These are phyloP conservation scores for Tadarida brasiliensis DNA, from an alignment of 2,797 vertebrate genomes.

Conservation along the genomic window DNA sequence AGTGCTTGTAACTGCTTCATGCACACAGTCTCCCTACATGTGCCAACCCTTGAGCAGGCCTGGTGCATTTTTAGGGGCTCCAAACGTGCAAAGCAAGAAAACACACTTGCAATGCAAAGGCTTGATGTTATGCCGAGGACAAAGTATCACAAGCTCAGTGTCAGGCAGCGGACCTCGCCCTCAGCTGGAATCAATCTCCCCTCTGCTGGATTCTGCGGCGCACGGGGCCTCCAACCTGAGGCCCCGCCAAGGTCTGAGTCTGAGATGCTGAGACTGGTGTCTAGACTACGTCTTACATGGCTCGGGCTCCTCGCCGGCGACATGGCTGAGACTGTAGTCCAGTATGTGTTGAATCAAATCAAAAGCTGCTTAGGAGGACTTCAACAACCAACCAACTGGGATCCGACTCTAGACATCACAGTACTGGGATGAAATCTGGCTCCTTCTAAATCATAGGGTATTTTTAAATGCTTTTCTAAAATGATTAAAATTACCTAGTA, in stretches of 20 bases:
- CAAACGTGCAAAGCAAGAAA: background rate
- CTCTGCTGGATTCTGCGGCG: background rate
- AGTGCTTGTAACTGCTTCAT: conserved; percentile 4
- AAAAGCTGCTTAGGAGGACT: conserved; percentile 40
- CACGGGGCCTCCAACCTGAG: background rate
- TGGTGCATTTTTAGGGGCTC: background rate
- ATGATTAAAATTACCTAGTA: conserved; percentile 39
- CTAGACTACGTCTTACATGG: background rate
- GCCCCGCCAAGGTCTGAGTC: background rate
- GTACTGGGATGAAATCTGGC: conserved; percentile 59
- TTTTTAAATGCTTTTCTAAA: conserved; percentile 32
- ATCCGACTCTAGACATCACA: conserved; percentile 65
- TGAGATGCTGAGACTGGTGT: conserved; percentile 30
- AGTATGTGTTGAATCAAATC: conserved; percentile 40
- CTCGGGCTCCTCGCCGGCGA: background rate
- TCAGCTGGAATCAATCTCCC: background rate
- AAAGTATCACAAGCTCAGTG: background rate
- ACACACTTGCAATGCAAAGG: background rate
- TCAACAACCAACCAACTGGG: background rate
- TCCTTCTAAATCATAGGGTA: conserved; percentile 62
- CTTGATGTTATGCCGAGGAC: background rate
- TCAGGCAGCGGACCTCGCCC: background rate
- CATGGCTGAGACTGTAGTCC: background rate
- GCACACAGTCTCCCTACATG: background rate
- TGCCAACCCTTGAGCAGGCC: background rate